Evolutionary conservation across 2,797 vertebrate genomes (phyloP), one percentile per base, ranked within the genome.

Genomic region (Pantherophis vulpinus): DNA sequence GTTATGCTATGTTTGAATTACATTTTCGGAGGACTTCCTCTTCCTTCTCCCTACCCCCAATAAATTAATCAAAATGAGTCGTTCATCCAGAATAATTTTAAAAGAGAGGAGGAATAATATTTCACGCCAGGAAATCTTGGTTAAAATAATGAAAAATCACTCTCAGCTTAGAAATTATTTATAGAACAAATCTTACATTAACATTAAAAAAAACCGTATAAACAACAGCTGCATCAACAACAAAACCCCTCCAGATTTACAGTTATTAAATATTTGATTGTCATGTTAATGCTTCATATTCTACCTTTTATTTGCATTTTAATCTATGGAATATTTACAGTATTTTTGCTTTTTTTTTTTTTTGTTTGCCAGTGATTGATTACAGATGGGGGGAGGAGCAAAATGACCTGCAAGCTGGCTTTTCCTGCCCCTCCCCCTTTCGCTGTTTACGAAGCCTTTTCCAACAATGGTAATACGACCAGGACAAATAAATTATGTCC

Each of bases 291-390:
- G 97, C 97, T 98, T 98, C 97, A 97, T 98, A 97, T 97, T 97
- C 97, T 98, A 97, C 96, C 97, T 98, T 97, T 97, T 97, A 98
- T 98, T 98, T 98, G 98, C 98, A 98, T 98, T 98, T 98, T 98
- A 98, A 98, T 98, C 98, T 98, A 98, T 98, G 96, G 97, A 97
- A 98, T 98, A 97, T 98, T 97, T 97, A 98, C 97, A 97, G 97
- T 98, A 98, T 97, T 97, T 96, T 97, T 98, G 97, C 97, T 97
- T 42, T 42, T 42, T 42, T 42, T 37, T 32, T 29, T 61, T 61
- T 23, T 60, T 60, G 23, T 25, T 60, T 25, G 61, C 3, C 96
- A 96, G 95, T 98, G 98, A 98, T 97, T 97, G 97, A 98, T 98
- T 97, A 97, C 97, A 98, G 96, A 97, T 97, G 47, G n/a, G n/a